phyloP scores from a whole-genome alignment of 2,888 invertebrate genomes.

The Diplolepis rosae region DNA sequence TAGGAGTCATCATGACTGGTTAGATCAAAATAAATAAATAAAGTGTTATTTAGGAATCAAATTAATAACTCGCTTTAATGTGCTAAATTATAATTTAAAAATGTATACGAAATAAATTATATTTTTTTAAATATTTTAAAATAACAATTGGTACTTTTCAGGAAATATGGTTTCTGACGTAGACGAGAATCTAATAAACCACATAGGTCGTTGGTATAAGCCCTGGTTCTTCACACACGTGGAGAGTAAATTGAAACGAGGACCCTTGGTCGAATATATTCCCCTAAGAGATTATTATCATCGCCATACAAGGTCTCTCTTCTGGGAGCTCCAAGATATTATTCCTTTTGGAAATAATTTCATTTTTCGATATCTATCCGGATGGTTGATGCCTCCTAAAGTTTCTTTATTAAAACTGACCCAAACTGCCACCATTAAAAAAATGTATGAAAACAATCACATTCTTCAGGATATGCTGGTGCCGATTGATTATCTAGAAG shows the following conservation, averaged over 20 bases:
- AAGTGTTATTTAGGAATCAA: too few species aligned
- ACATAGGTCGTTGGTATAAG: slow-evolving; percentile 85
- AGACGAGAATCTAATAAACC: slow-evolving; percentile 77
- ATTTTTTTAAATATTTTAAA: background rate
- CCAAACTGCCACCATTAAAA: slow-evolving; percentile 81
- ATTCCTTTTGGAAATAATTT: slow-evolving; percentile 87
- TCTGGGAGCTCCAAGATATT: slow-evolving; percentile 91
- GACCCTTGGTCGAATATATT: slow-evolving; percentile 79
- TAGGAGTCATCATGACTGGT: slow-evolving; percentile 86
- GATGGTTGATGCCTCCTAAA: slow-evolving; percentile 90
- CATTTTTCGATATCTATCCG: slow-evolving; percentile 83
- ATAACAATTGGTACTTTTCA: slow-evolving; percentile 14
- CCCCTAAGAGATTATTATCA: slow-evolving; percentile 89
- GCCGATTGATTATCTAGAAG: slow-evolving; percentile 78
- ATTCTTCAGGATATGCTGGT: slow-evolving; percentile 89
- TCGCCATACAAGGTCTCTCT: slow-evolving; percentile 85
- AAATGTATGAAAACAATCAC: slow-evolving; percentile 85
- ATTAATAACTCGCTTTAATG: too few species aligned
- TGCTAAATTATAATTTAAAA: background rate
- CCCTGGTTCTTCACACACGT: slow-evolving; percentile 92
- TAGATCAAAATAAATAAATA: too few species aligned
- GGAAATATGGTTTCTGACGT: slow-evolving; percentile 45
- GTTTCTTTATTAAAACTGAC: slow-evolving; percentile 87
- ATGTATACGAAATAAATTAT: background rate
- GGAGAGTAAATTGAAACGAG: slow-evolving; percentile 73